Percentiles rank a stretch among this genome's conserved stretches.
These are phyloP conservation scores for Phenganax marumi DNA, from an alignment of 92 coral and sea anemone species.

Conservation along the genomic window DNA sequence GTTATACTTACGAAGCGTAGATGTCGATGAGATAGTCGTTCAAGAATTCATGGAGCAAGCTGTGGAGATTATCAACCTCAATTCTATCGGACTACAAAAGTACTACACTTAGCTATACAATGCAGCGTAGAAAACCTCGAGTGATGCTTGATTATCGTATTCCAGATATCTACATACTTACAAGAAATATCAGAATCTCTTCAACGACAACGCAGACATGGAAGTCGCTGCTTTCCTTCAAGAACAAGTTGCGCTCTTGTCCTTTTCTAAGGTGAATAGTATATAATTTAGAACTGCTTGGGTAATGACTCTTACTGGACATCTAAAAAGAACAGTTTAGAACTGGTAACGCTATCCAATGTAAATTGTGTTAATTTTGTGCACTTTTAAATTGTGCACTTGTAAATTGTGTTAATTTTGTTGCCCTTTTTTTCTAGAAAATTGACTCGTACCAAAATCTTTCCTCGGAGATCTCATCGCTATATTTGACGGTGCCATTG, in stretches of 20 bases:
- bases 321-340: neutral
- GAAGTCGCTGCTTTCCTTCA: conserved; percentile 85
- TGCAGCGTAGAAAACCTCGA: neutral
- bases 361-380: neutral
- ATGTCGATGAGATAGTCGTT: conserved; percentile 89
- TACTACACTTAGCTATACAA: conserved; percentile 1
- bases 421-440: conserved; percentile 53
- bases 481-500: conserved; percentile 89
- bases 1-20: conserved; percentile 76
- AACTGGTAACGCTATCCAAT: neutral
- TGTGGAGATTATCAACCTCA: conserved; percentile 85
- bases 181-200: conserved; percentile 89
- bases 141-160: neutral
- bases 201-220: conserved; percentile 95
- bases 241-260: conserved; percentile 82
- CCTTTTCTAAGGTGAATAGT: conserved; percentile 68
- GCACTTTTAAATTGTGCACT: neutral
- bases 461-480: conserved; percentile 80
- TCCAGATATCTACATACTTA: conserved; percentile 83
- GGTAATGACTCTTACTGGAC: neutral
- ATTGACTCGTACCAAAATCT: conserved; percentile 82
- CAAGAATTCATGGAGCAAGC: conserved; percentile 95
- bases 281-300: neutral
- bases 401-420: neutral
- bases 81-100: conserved; percentile 97